Conservation (phyloP, 1,140 invertebrate species). For the Pogonognathellus flavescens region DNA sequence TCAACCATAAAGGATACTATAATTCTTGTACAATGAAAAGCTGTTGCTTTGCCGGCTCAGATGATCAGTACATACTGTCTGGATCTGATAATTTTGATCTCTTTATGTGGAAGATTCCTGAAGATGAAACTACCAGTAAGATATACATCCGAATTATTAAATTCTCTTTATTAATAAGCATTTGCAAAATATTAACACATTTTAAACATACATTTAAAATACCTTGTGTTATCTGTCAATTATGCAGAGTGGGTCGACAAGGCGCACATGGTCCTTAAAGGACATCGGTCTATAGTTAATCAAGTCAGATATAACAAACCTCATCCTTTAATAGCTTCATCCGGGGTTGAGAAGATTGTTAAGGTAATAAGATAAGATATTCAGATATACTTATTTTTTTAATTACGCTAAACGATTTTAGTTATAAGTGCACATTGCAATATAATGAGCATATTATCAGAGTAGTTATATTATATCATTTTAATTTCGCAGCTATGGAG, state of each 20-base stretch:
- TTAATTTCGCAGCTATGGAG: constrained; percentile 80
- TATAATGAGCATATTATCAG: too few relatives aligned
- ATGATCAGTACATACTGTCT: constrained; percentile 90
- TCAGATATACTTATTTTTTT: too few relatives aligned
- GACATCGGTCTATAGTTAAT: constrained; percentile 95
- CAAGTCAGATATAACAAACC: constrained; percentile 91
- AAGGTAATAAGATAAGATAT: constrained; percentile 72
- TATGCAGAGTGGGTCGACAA: constrained; percentile 74
- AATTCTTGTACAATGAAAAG: constrained; percentile 98
- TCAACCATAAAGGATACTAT: constrained; percentile 92
- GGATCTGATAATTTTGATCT: constrained; percentile 96
- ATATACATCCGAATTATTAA: constrained; percentile 52
- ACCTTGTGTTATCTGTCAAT: not conserved
- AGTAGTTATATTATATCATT: too few relatives aligned
- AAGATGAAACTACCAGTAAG: constrained; percentile 71
- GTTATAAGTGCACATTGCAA: too few relatives aligned
- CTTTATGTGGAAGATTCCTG: constrained; percentile 91
- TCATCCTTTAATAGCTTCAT: constrained; percentile 89
- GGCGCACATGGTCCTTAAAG: constrained; percentile 86
- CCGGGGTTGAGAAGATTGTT: constrained; percentile 95
- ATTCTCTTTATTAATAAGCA: not conserved
- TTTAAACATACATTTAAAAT: constrained; percentile 56
- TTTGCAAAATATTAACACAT: too few relatives aligned
- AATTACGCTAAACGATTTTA: too few relatives aligned
- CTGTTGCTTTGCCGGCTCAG: constrained; percentile 91